These are phyloP conservation scores for Drosophila cardini DNA, from an alignment of 1,140 invertebrate species.

Conservation along the genomic window DNA sequence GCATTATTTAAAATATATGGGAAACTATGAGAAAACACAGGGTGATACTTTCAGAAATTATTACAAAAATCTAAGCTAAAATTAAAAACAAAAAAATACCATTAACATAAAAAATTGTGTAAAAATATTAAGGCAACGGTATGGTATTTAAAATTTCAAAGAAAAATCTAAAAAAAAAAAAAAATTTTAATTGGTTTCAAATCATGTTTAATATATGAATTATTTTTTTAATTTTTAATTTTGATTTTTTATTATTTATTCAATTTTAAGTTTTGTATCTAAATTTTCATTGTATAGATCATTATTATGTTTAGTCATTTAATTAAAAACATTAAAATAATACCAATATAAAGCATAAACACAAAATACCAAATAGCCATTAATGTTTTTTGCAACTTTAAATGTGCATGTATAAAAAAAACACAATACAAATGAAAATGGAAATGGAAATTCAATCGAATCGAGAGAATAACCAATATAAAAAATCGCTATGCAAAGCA, in stretches of 20 bases:
- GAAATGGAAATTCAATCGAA: constrained; percentile 36
- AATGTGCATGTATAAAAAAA: constrained; percentile 79
- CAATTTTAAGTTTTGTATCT: constrained; percentile 35
- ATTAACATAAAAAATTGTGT: constrained; percentile 18
- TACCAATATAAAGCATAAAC: constrained; percentile 71
- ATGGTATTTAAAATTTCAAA: constrained; percentile 61
- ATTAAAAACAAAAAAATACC: constrained; percentile 37
- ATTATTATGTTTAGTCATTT: constrained; percentile 37
- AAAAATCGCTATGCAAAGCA: constrained; percentile 67
- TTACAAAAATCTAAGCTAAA: constrained; percentile 64
- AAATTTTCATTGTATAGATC: constrained; percentile 34
- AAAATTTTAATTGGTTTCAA: constrained; percentile 44
- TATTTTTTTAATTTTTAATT: constrained; percentile 37
- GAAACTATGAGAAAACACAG: constrained; percentile 83
- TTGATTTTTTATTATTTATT: constrained; percentile 46
- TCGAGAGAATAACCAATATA: constrained; percentile 45
- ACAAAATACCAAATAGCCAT: constrained; percentile 78
- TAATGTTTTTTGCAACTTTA: constrained; percentile 82
- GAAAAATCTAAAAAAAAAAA: constrained; percentile 40
- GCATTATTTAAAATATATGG: constrained; percentile 51
- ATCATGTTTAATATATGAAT: neutral
- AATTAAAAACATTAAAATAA: constrained; percentile 51
- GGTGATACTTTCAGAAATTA: constrained; percentile 84
- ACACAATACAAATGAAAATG: constrained; percentile 6
- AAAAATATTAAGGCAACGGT: constrained; percentile 52